A percentile compares a stretch with the other conserved stretches of the same genome.
These are phyloP conservation scores for Dendrocincla fuliginosa DNA, from an alignment of 2,797 vertebrate genomes.

Conservation along the genomic window DNA sequence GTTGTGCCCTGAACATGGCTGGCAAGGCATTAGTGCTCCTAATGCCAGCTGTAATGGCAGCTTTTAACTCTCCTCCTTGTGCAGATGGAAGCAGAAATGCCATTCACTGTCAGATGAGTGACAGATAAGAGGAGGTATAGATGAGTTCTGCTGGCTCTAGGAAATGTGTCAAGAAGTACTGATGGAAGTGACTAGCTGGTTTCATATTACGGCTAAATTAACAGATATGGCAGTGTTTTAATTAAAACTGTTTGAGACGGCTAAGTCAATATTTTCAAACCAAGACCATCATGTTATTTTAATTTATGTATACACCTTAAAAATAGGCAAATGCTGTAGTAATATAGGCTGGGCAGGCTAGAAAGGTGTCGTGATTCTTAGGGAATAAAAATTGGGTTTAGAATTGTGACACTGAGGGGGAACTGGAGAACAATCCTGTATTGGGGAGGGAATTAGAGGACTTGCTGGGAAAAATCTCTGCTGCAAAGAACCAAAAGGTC, in stretches of 20 bases:
- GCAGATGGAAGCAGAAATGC: background rate
- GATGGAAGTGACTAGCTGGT: background rate
- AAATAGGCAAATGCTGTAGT: background rate
- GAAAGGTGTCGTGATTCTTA: background rate
- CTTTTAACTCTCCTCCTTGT: accelerated
- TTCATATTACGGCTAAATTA: background rate
- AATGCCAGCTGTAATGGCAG: constrained; percentile 16
- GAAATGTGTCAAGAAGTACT: background rate
- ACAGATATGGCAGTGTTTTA: background rate
- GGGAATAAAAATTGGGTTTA: background rate
- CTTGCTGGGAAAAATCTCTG: background rate
- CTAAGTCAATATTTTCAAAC: background rate
- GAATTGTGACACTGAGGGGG: background rate
- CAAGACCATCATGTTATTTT: background rate
- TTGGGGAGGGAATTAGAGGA: background rate
- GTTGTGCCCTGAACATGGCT: background rate
- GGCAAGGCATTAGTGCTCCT: background rate
- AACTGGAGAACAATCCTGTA: background rate
- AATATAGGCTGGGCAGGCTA: background rate
- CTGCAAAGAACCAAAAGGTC: background rate
- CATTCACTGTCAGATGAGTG: background rate
- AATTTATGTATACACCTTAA: background rate
- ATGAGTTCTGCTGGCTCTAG: background rate
- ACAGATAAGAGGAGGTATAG: background rate
- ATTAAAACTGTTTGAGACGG: background rate